phyloP scores from a whole-genome alignment of 2,113 vertebrate genomes.

The Sterna hirundo region DNA sequence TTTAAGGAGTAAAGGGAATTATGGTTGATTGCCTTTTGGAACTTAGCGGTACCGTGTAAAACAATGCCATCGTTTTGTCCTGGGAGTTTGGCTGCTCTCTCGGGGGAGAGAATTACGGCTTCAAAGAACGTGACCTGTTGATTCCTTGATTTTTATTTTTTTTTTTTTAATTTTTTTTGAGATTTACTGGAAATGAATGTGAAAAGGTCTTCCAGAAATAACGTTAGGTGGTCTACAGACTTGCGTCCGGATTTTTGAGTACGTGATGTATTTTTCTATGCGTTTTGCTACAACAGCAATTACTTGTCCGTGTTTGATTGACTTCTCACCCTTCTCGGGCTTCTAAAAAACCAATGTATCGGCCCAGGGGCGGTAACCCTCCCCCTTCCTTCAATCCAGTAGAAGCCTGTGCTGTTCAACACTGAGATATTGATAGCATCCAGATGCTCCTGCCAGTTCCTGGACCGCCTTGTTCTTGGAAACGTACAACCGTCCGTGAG shows the following conservation, averaged over 20 bases:
- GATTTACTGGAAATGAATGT: background rate
- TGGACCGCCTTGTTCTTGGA: background rate
- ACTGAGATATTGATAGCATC: background rate
- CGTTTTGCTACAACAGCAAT: background rate
- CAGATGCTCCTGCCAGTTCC: background rate
- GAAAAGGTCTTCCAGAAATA: background rate
- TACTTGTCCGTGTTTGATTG: background rate
- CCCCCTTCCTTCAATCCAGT: background rate
- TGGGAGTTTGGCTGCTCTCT: background rate
- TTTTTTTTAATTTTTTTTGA: background rate
- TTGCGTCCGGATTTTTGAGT: background rate
- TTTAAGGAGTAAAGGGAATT: background rate
- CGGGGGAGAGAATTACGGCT: background rate
- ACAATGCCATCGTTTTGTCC: background rate
- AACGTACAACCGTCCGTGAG: fast-evolving
- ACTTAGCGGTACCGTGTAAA: slow-evolving; percentile 75
- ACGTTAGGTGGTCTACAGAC: background rate
- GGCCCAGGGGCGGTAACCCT: fast-evolving
- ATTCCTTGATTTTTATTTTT: background rate
- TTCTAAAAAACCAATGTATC: background rate
- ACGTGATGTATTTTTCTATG: background rate
- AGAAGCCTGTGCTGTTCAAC: background rate
- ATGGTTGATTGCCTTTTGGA: slow-evolving; percentile 20
- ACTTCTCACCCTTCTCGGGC: background rate
- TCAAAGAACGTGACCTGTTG: background rate